Evolutionary conservation across 2,113 vertebrate genomes (phyloP), one percentile per base, ranked within the genome.

Genomic region (Glaucidium brasilianum): DNA sequence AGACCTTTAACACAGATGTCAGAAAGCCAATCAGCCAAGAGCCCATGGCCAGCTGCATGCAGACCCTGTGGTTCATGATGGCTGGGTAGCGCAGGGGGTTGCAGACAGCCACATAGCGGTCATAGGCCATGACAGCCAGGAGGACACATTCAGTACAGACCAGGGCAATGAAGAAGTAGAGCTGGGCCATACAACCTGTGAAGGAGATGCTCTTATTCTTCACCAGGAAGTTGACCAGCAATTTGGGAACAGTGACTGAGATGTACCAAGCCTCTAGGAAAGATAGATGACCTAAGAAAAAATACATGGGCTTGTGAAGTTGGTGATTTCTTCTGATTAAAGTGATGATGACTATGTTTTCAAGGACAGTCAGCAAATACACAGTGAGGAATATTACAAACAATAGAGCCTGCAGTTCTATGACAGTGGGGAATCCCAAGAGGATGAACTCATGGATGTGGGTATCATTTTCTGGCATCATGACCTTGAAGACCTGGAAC

Each of bases 251-350:
- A 21, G 80, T 97, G 19, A 90, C 92, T 0, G 34, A 81, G 37
- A 95, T 91, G 43, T 76, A 95, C 53, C 72, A 95, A 43, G 90
- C 85, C 23, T 96, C 94, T 19, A 96, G 72, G 67, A 86, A 96
- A 10, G 93, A 95, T 8, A 96, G 59, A 35, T 96, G 94, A 30
- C 93, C 93, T 60, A 97, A 73, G 87, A 96, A 97, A 59, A 94
- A 94, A 34, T 96, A 92, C 93, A 97, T 97, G 34, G 81, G 96
- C 8, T 56, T 88, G 22, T 58, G 90, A 7, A 92, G 64, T 26
- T 29, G 43, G 25, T 52, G 59, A 34, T 41, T 52, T 63, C 23
- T 64, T 78, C 76, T 53, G 29, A 64, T 78, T 64, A 78, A 64
- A 64, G 47, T 39, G 75, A 78, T 39, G 58, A 78, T 41, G 59